These are phyloP conservation scores for Mirounga angustirostris DNA, from an alignment of 2,113 vertebrate species.

Conservation along the genomic window DNA sequence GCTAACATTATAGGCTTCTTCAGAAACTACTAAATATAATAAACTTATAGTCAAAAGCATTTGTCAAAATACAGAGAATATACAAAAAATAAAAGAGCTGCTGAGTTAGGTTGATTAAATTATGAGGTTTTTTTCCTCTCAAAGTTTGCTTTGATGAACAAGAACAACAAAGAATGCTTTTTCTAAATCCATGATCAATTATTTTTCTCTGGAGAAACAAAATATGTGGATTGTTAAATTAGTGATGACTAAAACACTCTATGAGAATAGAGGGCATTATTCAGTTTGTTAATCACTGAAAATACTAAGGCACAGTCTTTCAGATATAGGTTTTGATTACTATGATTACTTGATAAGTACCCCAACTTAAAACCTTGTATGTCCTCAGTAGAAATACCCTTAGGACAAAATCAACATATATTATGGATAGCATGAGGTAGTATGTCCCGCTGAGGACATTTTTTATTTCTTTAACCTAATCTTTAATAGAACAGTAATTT, in stretches of 20 bases:
- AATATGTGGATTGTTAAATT: not conserved
- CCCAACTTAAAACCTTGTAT: not conserved
- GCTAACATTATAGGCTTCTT: not conserved
- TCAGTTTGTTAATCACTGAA: conserved; percentile 10
- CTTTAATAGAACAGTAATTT: conserved; percentile 55
- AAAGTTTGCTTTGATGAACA: conserved; percentile 5
- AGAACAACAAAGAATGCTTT: not conserved
- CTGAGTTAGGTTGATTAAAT: conserved; percentile 16
- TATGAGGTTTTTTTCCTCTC: not conserved
- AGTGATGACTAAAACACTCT: not conserved
- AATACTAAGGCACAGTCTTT: not conserved
- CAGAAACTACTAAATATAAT: conserved; percentile 12
- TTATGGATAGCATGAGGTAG: not conserved
- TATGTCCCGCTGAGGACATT: not conserved
- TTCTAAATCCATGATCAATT: conserved; percentile 37
- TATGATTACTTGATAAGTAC: too few relatives aligned
- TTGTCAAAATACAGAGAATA: not conserved
- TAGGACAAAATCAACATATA: conserved; percentile 39
- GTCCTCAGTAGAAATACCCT: not conserved
- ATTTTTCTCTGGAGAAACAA: conserved; percentile 54
- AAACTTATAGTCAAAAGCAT: conserved; percentile 40
- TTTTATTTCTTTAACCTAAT: conserved; percentile 27
- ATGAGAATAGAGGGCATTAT: conserved; percentile 8
- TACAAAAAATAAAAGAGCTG: conserved; percentile 1
- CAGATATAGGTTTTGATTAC: not conserved